Conservation (phyloP, 1,140 invertebrate genomes). For the Philaenus spumarius region DNA sequence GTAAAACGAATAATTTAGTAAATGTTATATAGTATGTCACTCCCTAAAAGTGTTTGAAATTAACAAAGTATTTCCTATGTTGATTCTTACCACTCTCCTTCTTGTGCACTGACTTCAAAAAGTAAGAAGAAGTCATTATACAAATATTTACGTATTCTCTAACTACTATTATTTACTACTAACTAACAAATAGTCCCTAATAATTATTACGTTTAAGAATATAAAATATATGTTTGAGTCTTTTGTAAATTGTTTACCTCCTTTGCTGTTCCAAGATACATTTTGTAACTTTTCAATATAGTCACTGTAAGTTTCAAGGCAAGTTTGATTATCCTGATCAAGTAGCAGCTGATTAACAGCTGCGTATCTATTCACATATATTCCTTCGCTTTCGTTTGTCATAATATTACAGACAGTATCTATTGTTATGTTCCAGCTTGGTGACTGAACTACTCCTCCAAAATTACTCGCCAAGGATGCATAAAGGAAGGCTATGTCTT, state of each 20-base stretch:
- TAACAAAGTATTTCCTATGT: too few relatives aligned
- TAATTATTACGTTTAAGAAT: too few relatives aligned
- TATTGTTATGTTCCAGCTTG: conserved; percentile 68
- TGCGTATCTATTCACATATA: conserved; percentile 60
- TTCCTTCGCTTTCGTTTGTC: conserved; percentile 49
- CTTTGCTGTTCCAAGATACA: conserved; percentile 61
- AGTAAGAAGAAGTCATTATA: too few relatives aligned
- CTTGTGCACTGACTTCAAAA: too few relatives aligned
- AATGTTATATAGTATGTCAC: too few relatives aligned
- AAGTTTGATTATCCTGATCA: conserved; percentile 58
- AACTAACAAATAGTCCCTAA: not conserved
- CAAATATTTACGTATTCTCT: too few relatives aligned
- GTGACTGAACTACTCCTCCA: conserved; percentile 71
- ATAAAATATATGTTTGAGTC: too few relatives aligned
- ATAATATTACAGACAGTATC: conserved; percentile 72
- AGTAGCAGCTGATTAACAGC: conserved; percentile 65
- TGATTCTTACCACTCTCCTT: too few relatives aligned
- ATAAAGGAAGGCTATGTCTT: conserved; percentile 75
- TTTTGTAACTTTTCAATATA: conserved; percentile 67
- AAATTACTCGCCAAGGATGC: conserved; percentile 75
- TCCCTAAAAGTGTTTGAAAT: too few relatives aligned
- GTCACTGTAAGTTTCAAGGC: conserved; percentile 75
- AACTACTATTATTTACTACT: too few relatives aligned
- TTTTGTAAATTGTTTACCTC: conserved; percentile 50
- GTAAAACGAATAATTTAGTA: too few relatives aligned